Percentiles rank a stretch among this genome's conserved stretches.
These are phyloP conservation scores for Plagodis pulveraria DNA, from an alignment of 2,888 invertebrate genomes.

Conservation along the genomic window DNA sequence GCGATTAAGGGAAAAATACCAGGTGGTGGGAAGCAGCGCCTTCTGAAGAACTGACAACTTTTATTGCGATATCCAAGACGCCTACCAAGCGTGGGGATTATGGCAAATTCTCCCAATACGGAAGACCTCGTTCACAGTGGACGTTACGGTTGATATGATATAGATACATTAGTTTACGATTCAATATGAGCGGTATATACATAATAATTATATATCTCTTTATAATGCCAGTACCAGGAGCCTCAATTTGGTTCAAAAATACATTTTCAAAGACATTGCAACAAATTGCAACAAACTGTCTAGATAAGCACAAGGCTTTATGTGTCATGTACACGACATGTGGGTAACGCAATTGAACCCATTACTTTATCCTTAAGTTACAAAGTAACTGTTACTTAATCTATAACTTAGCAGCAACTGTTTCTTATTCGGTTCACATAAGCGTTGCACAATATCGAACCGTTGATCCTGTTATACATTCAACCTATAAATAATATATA, in stretches of 20 bases:
- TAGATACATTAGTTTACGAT: no score
- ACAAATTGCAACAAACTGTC: slow-evolving; percentile 1
- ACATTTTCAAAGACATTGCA: slow-evolving; percentile 4
- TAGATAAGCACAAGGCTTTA: slow-evolving; percentile 28
- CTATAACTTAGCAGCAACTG: slow-evolving; percentile 1
- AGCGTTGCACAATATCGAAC: slow-evolving; percentile 20
- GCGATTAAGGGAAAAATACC: no score
- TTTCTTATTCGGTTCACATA: slow-evolving; percentile 11
- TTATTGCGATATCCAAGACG: no score
- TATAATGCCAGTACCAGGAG: no score
- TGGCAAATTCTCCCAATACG: no score
- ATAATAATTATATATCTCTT: no score
- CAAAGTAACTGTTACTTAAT: background rate
- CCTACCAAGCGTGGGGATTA: no score
- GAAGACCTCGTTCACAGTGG: no score
- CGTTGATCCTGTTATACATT: slow-evolving; percentile 27
- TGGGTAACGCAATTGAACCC: slow-evolving; percentile 10
- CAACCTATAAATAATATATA: slow-evolving; percentile 2
- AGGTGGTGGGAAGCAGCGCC: no score
- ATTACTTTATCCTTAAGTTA: slow-evolving; percentile 11
- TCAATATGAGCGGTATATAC: no score
- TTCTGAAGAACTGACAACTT: no score
- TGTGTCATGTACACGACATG: slow-evolving; percentile 16
- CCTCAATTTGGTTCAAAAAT: background rate
- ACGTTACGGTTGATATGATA: no score